Percentiles rank a stretch among this genome's conserved stretches.
Evolutionary conservation across 2,113 vertebrate species (phyloP).

Genomic region (Uria aalge): DNA sequence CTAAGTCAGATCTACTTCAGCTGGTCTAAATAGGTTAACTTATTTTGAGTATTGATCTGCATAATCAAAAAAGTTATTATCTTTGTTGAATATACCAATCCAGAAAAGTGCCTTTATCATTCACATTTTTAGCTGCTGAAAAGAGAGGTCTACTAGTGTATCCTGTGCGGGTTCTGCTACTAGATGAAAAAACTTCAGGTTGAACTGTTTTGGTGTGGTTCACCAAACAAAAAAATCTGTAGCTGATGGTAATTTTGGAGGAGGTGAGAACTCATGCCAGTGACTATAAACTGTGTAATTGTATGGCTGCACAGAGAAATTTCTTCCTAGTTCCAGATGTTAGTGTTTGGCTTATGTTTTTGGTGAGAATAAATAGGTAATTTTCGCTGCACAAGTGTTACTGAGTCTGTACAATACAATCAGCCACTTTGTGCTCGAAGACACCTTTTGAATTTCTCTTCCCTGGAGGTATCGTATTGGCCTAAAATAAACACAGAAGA

Average conservation of each 20-base stretch:
- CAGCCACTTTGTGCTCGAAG: background rate
- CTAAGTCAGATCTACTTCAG: background rate
- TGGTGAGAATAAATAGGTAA: background rate
- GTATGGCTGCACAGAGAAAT: background rate
- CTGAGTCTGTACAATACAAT: background rate
- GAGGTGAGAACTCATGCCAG: background rate
- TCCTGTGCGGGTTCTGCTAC: background rate
- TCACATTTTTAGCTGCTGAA: background rate
- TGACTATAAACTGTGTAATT: background rate
- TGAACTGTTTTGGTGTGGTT: background rate
- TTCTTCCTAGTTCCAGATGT: background rate
- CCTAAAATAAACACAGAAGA: background rate
- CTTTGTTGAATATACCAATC: background rate
- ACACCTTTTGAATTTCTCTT: background rate
- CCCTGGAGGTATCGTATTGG: background rate
- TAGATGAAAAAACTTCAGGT: background rate
- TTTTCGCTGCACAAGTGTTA: fast-evolving
- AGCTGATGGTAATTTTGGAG: background rate
- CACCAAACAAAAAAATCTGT: background rate
- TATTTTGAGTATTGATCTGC: background rate
- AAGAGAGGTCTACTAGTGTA: background rate
- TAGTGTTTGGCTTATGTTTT: background rate
- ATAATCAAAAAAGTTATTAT: background rate
- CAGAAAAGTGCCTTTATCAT: background rate
- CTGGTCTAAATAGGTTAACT: background rate